Evolutionary conservation across 2,113 vertebrate species (phyloP), one percentile per base, ranked within the genome.

Genomic region (Physeter macrocephalus): DNA sequence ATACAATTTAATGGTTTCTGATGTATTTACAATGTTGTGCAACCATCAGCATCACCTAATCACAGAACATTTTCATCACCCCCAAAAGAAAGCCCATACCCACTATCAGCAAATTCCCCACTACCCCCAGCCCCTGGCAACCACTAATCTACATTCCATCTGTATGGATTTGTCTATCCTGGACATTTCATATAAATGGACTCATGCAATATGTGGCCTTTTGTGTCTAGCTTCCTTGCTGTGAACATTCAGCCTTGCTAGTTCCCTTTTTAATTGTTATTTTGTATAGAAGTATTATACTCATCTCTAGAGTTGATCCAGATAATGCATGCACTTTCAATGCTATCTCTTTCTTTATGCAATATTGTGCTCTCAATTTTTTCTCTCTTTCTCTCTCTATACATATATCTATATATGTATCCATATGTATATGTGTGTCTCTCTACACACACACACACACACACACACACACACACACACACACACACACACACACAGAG

Each of bases 401-500:
- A 2, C 4, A 12, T 25, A 2, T 41, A 29, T 69, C 10, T 67
- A 8, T 81, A 31, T 72, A 5, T 36, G 4, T 71, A 29, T 64
- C 27, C 5, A 18, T n/a, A 59, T 13, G 34, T 78, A 7, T 78
- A n/a, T 23, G 18, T 52, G 75, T 54, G 8, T 80, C 23, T 80
- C 20, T 54, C 20, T 34, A 21, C 5, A 52, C 6, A 52, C 10
- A 14, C 31, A 8, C 1, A 0, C 46, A 14, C 31, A 8, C 1
- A 0, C 46, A 36, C 43, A 77, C 10, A 52, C 18, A 77, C 34
- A 12, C 62, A 21, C 10, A 31, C 3, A n/a, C 18, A 7, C 2
- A 59, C 41, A 20, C n/a, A 25, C 5, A 23, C 17, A 7, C 13
- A 61, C 18, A n/a, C 10, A 7, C 31, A 7, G 41, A 77, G 25